Evolutionary conservation across 2,888 invertebrate species (phyloP).

Genomic region (Eupithecia tripunctaria): DNA sequence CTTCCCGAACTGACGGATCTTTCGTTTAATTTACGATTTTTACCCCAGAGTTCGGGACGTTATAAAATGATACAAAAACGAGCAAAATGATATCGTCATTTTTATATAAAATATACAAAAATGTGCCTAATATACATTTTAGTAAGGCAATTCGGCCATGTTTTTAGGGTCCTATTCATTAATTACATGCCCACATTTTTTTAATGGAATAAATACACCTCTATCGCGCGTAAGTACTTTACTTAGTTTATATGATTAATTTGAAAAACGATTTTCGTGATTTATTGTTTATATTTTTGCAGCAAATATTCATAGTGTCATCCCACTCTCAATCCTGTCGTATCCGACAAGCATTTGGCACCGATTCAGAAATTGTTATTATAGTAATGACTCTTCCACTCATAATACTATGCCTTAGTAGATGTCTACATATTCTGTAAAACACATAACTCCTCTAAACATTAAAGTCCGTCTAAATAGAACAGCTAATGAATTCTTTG

Average conservation of each 20-base stretch:
- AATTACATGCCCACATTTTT: neutral
- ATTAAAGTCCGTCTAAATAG: slow-evolving; percentile 65
- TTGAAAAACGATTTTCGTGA: slow-evolving; percentile 55
- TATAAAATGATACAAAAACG: slow-evolving; percentile 81
- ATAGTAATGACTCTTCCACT: slow-evolving; percentile 74
- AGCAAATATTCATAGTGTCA: slow-evolving; percentile 62
- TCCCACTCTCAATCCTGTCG: slow-evolving; percentile 61
- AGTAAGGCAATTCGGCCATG: neutral
- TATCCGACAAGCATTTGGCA: slow-evolving; percentile 74
- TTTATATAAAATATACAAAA: neutral
- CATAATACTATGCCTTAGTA: slow-evolving; percentile 74
- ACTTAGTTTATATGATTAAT: slow-evolving; percentile 60
- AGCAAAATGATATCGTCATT: slow-evolving; percentile 73
- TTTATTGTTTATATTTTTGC: slow-evolving; percentile 67
- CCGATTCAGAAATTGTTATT: slow-evolving; percentile 75
- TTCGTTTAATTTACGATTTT: slow-evolving; percentile 82
- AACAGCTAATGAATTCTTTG: slow-evolving; percentile 59
- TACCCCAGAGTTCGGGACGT: slow-evolving; percentile 76
- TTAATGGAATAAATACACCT: slow-evolving; percentile 7
- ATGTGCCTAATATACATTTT: neutral
- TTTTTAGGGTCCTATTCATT: neutral
- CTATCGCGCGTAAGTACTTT: slow-evolving; percentile 25
- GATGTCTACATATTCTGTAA: slow-evolving; percentile 67
- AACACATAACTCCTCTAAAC: slow-evolving; percentile 67
- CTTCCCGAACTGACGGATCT: slow-evolving; percentile 84